Evolutionary conservation across 2,113 vertebrate species (phyloP).

Genomic region (Rhinolophus sinicus): DNA sequence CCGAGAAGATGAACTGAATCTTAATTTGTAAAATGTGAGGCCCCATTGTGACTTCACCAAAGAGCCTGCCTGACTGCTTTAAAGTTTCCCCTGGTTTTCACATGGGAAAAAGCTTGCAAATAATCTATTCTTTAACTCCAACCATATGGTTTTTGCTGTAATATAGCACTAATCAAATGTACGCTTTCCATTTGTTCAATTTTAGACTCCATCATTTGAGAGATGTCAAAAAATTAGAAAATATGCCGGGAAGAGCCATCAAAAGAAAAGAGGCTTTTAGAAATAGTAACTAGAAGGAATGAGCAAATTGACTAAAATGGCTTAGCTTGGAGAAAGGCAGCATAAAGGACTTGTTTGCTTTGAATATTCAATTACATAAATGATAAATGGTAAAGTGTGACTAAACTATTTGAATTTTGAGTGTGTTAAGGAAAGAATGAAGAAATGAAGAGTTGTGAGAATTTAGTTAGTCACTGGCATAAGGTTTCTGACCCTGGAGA

Average conservation of each 20-base stretch:
- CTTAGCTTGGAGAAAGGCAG: not conserved
- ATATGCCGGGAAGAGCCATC: not conserved
- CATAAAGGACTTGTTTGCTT: not conserved
- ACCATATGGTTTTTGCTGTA: not conserved
- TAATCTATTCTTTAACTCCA: not conserved
- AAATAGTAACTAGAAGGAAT: not conserved
- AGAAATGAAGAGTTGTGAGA: not conserved
- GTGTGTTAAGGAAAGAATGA: slow-evolving; percentile 40
- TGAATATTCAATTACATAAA: not conserved
- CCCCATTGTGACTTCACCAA: not conserved
- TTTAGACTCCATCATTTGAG: slow-evolving; percentile 15
- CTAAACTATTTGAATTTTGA: slow-evolving; percentile 5
- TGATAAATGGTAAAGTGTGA: not conserved
- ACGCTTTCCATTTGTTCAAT: not conserved
- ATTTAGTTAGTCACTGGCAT: slow-evolving; percentile 16
- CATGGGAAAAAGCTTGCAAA: not conserved
- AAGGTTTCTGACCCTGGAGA: not conserved
- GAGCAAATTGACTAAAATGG: not conserved
- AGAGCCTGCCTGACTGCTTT: not conserved
- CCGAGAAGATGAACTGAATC: not conserved
- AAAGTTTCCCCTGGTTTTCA: not conserved
- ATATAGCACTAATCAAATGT: slow-evolving; percentile 3
- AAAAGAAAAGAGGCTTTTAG: slow-evolving; percentile 19
- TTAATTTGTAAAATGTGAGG: not conserved
- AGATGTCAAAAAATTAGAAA: slow-evolving; percentile 22